Conservation (phyloP, 2,797 vertebrate species). For the Spinibarbus caldwelli region DNA sequence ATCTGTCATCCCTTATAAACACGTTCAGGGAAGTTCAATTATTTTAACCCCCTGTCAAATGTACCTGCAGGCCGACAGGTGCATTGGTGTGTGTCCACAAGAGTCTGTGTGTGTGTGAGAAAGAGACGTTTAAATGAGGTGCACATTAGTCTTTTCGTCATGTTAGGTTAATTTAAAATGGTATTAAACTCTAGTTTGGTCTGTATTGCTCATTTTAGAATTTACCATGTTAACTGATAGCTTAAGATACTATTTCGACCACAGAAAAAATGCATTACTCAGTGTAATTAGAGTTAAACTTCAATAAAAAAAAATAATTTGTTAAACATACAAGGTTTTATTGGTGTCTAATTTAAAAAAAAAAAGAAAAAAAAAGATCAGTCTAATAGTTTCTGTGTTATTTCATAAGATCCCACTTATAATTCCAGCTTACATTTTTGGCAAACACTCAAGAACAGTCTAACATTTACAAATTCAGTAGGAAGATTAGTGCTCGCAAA, state of each 20-base stretch:
- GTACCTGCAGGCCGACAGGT: constrained; percentile 54
- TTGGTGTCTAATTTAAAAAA: too few species aligned
- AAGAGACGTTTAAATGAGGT: background rate
- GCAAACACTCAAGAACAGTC: background rate
- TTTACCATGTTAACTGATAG: background rate
- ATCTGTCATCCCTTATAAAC: constrained; percentile 72
- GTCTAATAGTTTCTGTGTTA: background rate
- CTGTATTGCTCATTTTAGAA: background rate
- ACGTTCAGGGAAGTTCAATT: constrained; percentile 66
- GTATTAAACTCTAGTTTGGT: background rate
- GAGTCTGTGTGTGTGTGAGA: constrained; percentile 20
- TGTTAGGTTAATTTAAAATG: background rate
- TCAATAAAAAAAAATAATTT: too few species aligned
- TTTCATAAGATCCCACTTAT: background rate
- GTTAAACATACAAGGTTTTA: too few species aligned
- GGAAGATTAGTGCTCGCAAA: background rate
- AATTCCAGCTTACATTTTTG: background rate
- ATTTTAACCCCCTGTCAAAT: constrained; percentile 66
- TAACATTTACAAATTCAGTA: constrained; percentile 2
- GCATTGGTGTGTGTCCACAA: constrained; percentile 43
- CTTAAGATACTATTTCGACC: background rate
- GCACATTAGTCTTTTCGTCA: constrained; percentile 46
- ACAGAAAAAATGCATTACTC: background rate
- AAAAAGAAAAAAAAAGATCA: too few species aligned
- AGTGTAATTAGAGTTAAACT: background rate